Evolutionary conservation across 2,888 invertebrate genomes (phyloP).

Genomic region (Ophraella communa): DNA sequence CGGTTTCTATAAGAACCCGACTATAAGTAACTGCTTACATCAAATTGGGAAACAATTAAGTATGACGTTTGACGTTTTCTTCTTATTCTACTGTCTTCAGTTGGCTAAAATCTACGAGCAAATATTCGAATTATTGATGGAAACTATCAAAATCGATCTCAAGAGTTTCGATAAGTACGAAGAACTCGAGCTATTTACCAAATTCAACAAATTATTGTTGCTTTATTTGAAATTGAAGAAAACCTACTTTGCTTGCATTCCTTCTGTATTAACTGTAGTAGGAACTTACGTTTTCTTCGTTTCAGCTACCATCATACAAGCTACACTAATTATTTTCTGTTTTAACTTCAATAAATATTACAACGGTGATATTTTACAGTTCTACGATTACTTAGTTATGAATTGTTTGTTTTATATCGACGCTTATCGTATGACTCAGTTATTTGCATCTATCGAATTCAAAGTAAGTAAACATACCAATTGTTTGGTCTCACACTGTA

Average conservation of each 20-base stretch:
- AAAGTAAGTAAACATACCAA: neutral
- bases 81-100: neutral
- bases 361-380: neutral
- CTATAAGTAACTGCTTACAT: neutral
- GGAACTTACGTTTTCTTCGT: neutral
- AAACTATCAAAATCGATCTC: neutral
- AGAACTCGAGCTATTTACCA: neutral
- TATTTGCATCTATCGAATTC: neutral
- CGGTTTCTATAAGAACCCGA: neutral
- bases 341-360: neutral
- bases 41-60: neutral
- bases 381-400: neutral
- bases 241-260: neutral
- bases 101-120: neutral
- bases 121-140: neutral
- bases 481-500: neutral
- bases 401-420: neutral
- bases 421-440: neutral
- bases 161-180: neutral
- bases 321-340: neutral
- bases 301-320: neutral
- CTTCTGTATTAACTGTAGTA: neutral
- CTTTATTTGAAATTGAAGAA: neutral
- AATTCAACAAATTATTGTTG: neutral
- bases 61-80: neutral